Percentiles rank a stretch among this genome's conserved stretches.
Conservation (phyloP, 1,140 invertebrate species). For the Papilio helenus region DNA sequence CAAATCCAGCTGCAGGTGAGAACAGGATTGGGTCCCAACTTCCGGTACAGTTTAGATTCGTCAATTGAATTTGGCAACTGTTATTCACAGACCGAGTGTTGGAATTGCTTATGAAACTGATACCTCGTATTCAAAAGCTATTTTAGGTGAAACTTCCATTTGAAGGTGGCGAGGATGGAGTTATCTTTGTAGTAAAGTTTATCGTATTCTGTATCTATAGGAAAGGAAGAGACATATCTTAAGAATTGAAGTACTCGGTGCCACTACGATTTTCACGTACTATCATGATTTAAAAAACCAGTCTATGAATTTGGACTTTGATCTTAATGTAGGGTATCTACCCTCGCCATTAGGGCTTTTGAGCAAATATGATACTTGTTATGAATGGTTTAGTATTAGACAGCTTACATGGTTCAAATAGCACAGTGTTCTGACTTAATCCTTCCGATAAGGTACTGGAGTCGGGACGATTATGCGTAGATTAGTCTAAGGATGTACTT, state of each 20-base stretch:
- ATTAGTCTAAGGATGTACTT: slow-evolving; percentile 29
- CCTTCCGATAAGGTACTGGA: not conserved
- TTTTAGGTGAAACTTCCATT: not conserved
- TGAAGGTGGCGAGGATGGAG: not conserved
- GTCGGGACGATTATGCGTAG: slow-evolving; percentile 6
- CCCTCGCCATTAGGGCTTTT: not conserved
- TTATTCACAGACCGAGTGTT: slow-evolving; percentile 52
- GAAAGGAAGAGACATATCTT: not conserved
- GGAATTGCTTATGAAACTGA: slow-evolving; percentile 60
- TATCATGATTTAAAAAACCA: not conserved
- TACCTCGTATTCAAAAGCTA: slow-evolving; percentile 37
- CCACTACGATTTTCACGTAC: not conserved
- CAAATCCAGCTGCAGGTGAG: slow-evolving; percentile 72
- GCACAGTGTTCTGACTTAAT: slow-evolving; percentile 12
- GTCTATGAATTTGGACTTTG: not conserved
- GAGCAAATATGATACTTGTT: not conserved
- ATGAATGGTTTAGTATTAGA: not conserved
- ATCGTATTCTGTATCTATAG: not conserved
- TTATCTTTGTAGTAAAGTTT: not conserved
- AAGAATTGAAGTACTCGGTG: not conserved
- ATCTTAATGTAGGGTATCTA: too few relatives aligned
- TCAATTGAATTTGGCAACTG: slow-evolving; percentile 68
- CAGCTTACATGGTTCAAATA: not conserved
- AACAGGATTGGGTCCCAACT: slow-evolving; percentile 67
- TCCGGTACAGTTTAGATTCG: slow-evolving; percentile 71